Evolutionary conservation across 2,888 invertebrate species (phyloP).

Genomic region (Salticus scenicus): DNA sequence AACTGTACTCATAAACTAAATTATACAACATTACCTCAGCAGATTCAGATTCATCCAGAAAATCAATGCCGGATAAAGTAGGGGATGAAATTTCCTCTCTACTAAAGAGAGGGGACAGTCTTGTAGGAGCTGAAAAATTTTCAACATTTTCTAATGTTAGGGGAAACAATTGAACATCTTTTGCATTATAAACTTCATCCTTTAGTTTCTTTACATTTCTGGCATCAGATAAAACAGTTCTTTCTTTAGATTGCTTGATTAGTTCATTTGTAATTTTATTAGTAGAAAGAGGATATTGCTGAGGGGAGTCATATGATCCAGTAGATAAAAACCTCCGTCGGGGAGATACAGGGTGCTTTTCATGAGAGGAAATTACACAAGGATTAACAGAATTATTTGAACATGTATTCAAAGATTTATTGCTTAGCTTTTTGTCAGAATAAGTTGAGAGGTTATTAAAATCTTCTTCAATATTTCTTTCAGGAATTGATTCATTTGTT

Average conservation of each 20-base stretch:
- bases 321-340: conserved; percentile 39
- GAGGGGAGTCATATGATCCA: conserved; percentile 33
- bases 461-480: neutral
- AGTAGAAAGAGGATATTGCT: neutral
- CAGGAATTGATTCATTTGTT: neutral
- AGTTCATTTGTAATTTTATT: neutral
- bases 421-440: conserved; percentile 7
- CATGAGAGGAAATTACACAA: neutral
- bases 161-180: neutral
- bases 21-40: neutral
- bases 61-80: neutral
- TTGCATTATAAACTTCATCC: neutral
- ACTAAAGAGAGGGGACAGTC: conserved; percentile 40
- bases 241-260: neutral
- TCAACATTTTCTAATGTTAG: neutral
- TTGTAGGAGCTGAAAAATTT: neutral
- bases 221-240: neutral
- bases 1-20: too few relatives aligned
- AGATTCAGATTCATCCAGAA: neutral
- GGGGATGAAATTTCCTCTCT: conserved; percentile 31
- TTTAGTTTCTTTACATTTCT: neutral
- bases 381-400: neutral
- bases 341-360: conserved; percentile 28
- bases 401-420: conserved; percentile 20
- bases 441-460: conserved; percentile 10